Percentiles rank a stretch among this genome's conserved stretches.
These are phyloP conservation scores for Plestiodon gilberti DNA, from an alignment of 2,113 vertebrate genomes.

Conservation along the genomic window DNA sequence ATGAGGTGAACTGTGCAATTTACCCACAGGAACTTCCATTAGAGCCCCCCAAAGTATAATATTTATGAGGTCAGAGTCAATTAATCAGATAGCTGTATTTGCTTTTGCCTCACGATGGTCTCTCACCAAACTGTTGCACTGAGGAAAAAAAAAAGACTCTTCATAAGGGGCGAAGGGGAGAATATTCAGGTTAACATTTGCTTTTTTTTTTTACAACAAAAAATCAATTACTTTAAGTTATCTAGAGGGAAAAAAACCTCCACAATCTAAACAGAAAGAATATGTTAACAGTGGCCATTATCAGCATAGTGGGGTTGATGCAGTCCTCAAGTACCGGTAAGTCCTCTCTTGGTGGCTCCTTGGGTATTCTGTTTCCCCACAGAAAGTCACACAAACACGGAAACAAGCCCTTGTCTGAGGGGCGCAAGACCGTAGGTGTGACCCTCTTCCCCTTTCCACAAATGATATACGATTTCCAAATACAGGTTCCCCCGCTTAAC, in stretches of 20 bases:
- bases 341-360: background rate
- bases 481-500: no score
- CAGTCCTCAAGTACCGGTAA: background rate
- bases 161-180: slow-evolving; percentile 24
- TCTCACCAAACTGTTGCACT: slow-evolving; percentile 74
- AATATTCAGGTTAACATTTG: slow-evolving; percentile 30
- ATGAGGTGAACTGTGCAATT: slow-evolving; percentile 86
- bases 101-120: slow-evolving; percentile 75
- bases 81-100: slow-evolving; percentile 88
- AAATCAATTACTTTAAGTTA: slow-evolving; percentile 63
- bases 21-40: slow-evolving; percentile 86
- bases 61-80: slow-evolving; percentile 89
- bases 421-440: no score
- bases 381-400: no score
- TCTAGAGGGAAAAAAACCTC: slow-evolving; percentile 2
- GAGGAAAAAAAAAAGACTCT: slow-evolving; percentile 46
- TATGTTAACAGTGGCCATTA: background rate
- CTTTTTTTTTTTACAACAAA: slow-evolving; percentile 45
- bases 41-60: slow-evolving; percentile 84
- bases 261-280: background rate
- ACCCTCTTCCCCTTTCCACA: no score
- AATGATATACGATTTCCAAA: no score
- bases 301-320: background rate
- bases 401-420: no score
- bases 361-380: no score